A percentile compares a stretch with the other conserved stretches of the same genome.
These are phyloP conservation scores for Spilosoma lubricipeda DNA, from an alignment of 2,888 invertebrate species.

Conservation along the genomic window DNA sequence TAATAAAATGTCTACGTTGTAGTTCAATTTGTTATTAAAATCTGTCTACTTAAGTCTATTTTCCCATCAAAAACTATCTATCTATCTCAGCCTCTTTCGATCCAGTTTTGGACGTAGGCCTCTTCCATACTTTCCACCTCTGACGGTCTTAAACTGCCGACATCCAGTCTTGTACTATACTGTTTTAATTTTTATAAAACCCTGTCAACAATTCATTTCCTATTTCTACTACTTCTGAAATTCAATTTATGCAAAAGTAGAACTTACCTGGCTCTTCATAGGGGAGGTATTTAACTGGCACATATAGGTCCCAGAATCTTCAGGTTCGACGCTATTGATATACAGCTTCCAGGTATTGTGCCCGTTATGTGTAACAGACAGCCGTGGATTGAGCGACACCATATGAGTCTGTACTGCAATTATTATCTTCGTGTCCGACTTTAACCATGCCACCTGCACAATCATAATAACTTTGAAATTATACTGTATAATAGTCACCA, in stretches of 20 bases:
- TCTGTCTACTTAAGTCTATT: not conserved
- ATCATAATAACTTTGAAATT: slow-evolving; percentile 26
- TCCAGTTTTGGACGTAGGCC: no score
- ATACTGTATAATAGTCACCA: not conserved
- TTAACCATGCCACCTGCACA: slow-evolving; percentile 95
- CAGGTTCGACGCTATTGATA: slow-evolving; percentile 94
- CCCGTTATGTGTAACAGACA: slow-evolving; percentile 95
- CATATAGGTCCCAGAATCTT: slow-evolving; percentile 97
- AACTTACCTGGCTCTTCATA: slow-evolving; percentile 93
- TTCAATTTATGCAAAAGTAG: slow-evolving; percentile 2
- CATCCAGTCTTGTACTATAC: not conserved
- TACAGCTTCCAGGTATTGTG: slow-evolving; percentile 97
- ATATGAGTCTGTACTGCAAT: slow-evolving; percentile 95
- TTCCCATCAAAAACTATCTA: no score
- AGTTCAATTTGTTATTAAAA: not conserved
- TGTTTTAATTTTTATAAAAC: not conserved
- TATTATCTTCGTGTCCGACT: slow-evolving; percentile 95
- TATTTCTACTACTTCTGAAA: not conserved
- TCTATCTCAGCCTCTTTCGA: no score
- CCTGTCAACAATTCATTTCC: not conserved
- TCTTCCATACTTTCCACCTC: no score
- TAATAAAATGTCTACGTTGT: not conserved
- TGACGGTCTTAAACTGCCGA: no score
- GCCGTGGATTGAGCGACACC: slow-evolving; percentile 94
- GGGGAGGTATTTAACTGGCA: slow-evolving; percentile 97